A percentile compares a stretch with the other conserved stretches of the same genome.
These are phyloP conservation scores for Microplitis mediator DNA, from an alignment of 1,140 invertebrate species.

Conservation along the genomic window DNA sequence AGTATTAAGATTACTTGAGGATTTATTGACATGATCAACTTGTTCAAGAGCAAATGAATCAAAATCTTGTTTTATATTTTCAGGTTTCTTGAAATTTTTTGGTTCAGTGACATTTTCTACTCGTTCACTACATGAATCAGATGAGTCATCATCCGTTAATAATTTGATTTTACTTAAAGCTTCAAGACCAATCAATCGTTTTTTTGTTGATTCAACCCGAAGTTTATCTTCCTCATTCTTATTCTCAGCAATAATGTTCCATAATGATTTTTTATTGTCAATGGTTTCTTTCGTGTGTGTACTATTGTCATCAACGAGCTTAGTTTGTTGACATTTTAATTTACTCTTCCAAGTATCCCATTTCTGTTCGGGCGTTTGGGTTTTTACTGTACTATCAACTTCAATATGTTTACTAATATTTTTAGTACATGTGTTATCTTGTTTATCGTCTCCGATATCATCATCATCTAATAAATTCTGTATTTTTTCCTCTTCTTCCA, in stretches of 20 bases:
- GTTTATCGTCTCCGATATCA: slow-evolving; percentile 29
- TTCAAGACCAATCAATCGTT: slow-evolving; percentile 4
- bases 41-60: too few relatives aligned
- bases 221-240: neutral
- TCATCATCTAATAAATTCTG: slow-evolving; percentile 41
- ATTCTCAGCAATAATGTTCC: slow-evolving; percentile 22
- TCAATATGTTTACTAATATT: neutral
- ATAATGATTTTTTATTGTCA: slow-evolving; percentile 27
- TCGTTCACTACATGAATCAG: too few relatives aligned
- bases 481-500: slow-evolving; percentile 40
- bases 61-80: too few relatives aligned
- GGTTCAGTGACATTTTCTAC: too few relatives aligned
- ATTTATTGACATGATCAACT: neutral
- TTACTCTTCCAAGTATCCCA: neutral
- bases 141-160: too few relatives aligned
- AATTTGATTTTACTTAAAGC: neutral
- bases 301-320: too few relatives aligned
- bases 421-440: neutral
- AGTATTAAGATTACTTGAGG: neutral
- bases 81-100: too few relatives aligned
- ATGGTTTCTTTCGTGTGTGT: neutral
- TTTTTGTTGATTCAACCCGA: slow-evolving; percentile 20
- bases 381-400: neutral
- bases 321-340: neutral
- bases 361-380: slow-evolving; percentile 17